Evolutionary conservation across 2,797 vertebrate species (phyloP).

Genomic region (Spondyliosoma cantharus): DNA sequence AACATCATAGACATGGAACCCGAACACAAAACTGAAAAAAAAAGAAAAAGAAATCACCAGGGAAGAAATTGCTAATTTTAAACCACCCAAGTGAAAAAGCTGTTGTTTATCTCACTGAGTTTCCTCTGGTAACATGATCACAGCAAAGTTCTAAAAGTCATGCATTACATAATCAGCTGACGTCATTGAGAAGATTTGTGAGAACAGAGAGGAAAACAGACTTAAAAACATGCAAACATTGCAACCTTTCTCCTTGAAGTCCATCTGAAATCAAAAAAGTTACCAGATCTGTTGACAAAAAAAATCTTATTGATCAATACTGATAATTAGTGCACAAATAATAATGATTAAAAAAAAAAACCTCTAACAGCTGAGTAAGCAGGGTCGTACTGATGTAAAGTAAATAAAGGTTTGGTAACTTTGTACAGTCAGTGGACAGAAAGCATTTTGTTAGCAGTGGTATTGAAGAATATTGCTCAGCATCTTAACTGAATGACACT

Average conservation of each 20-base stretch:
- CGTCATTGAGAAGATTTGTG: conserved; percentile 9
- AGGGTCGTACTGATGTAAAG: not conserved
- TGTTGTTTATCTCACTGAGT: conserved; percentile 52
- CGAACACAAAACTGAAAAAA: conserved; percentile 4
- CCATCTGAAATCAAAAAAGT: not conserved
- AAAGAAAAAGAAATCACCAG: not conserved
- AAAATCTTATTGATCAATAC: too few species aligned
- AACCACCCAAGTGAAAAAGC: conserved; percentile 52
- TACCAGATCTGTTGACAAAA: too few species aligned
- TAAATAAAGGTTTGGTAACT: not conserved
- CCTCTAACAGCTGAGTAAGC: not conserved
- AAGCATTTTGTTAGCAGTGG: not conserved
- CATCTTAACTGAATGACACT: not conserved
- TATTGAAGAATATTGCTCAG: not conserved
- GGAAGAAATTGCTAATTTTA: conserved; percentile 38
- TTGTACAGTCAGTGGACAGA: not conserved
- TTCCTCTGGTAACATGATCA: conserved; percentile 37
- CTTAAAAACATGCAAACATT: not conserved
- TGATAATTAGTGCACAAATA: not conserved
- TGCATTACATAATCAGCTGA: conserved; percentile 33
- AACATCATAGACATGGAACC: not conserved
- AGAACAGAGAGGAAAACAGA: not conserved
- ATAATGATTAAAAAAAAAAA: not conserved
- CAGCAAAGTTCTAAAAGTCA: conserved; percentile 22
- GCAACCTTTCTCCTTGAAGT: not conserved